A percentile compares a stretch with the other conserved stretches of the same genome.
These are phyloP conservation scores for Pungitius pungitius DNA, from an alignment of 2,113 vertebrate genomes.

Conservation along the genomic window DNA sequence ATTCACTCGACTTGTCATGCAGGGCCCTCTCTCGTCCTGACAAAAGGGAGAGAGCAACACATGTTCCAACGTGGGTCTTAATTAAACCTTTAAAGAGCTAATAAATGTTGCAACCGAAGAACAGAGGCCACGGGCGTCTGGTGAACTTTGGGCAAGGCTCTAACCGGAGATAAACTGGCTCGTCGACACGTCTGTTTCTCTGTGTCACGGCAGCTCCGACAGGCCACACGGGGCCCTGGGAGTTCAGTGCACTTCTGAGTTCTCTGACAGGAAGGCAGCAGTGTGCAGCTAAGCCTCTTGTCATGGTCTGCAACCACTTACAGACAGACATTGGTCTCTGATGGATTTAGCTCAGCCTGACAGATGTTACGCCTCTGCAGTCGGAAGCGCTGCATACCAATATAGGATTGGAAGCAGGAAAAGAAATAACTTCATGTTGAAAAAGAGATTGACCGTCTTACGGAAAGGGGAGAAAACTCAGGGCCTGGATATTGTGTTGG, in stretches of 20 bases:
- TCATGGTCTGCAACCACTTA: constrained; percentile 63
- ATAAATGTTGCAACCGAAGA: constrained; percentile 39
- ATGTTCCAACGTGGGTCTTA: constrained; percentile 46
- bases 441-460: background rate
- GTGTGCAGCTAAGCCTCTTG: constrained; percentile 54
- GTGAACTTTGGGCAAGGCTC: constrained; percentile 40
- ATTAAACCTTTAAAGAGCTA: constrained; percentile 52
- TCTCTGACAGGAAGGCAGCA: constrained; percentile 56
- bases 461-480: background rate
- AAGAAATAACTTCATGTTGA: background rate
- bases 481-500: background rate
- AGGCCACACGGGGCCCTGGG: constrained; percentile 34
- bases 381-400: constrained; percentile 9
- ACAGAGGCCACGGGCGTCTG: constrained; percentile 25
- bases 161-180: constrained; percentile 41
- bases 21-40: constrained; percentile 31
- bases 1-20: constrained; percentile 47
- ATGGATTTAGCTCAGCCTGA: constrained; percentile 46
- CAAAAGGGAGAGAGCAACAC: constrained; percentile 40
- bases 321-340: constrained; percentile 49
- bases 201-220: constrained; percentile 46
- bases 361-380: constrained; percentile 37
- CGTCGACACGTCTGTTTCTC: constrained; percentile 30
- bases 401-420: constrained; percentile 2
- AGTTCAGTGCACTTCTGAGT: constrained; percentile 60